A percentile compares a stretch with the other conserved stretches of the same genome.
These are phyloP conservation scores for Trachelus troglodyta DNA, from an alignment of 2,888 invertebrate genomes.

Conservation along the genomic window DNA sequence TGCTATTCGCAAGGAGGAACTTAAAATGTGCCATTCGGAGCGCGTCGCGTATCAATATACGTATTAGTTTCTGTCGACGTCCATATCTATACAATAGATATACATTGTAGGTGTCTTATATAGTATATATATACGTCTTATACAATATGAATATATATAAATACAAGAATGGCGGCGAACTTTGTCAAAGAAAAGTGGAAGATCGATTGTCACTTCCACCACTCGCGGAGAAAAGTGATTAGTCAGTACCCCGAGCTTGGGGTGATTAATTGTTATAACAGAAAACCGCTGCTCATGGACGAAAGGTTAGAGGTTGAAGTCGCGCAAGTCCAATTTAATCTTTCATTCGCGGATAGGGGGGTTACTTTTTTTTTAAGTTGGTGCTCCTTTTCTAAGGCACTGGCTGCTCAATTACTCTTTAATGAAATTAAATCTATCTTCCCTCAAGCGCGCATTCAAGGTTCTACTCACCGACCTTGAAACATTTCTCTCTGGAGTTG, in stretches of 20 bases:
- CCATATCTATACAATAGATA: too few species aligned
- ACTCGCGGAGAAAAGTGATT: background rate
- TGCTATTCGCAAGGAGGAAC: background rate
- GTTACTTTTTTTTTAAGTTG: background rate
- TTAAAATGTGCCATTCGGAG: too few species aligned
- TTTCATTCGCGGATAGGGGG: background rate
- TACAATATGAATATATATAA: too few species aligned
- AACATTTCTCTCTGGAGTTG: too few species aligned
- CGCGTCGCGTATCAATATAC: too few species aligned
- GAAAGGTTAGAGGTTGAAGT: background rate
- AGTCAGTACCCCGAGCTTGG: background rate
- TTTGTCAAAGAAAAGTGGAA: background rate
- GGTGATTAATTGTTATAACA: background rate
- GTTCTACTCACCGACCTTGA: too few species aligned
- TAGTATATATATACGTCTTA: too few species aligned
- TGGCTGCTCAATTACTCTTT: background rate
- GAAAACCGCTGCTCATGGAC: background rate
- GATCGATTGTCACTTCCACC: background rate
- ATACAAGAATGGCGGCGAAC: background rate
- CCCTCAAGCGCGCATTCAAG: background rate
- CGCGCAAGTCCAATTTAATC: background rate
- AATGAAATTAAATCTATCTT: background rate
- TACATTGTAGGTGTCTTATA: too few species aligned
- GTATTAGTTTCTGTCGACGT: too few species aligned
- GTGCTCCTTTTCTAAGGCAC: background rate